Percentiles rank a stretch among this genome's conserved stretches.
Evolutionary conservation across 1,140 invertebrate species (phyloP).

Genomic region (Cydia splendana): DNA sequence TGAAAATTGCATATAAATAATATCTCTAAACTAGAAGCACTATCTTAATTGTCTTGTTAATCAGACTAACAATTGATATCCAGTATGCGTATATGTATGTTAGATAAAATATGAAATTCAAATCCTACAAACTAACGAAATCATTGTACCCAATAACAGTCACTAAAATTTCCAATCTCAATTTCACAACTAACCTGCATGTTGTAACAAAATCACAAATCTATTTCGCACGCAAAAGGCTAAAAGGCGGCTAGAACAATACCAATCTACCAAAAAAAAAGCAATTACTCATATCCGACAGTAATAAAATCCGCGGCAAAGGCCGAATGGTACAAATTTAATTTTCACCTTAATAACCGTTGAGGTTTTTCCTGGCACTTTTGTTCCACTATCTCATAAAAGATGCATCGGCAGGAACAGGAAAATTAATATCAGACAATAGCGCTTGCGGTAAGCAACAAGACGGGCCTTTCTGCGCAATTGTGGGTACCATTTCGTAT

Average conservation of each 20-base stretch:
- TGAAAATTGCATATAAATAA: too few relatives aligned
- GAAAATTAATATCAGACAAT: conserved; percentile 75
- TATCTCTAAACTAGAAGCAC: too few relatives aligned
- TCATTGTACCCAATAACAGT: background rate
- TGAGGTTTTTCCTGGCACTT: conserved; percentile 50
- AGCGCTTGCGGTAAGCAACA: conserved; percentile 48
- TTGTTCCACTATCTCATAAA: conserved; percentile 73
- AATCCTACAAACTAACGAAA: background rate
- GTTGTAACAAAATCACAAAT: background rate
- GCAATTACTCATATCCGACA: conserved; percentile 27
- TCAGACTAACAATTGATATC: too few relatives aligned
- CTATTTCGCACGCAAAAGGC: background rate
- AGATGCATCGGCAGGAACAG: conserved; percentile 68
- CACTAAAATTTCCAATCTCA: background rate
- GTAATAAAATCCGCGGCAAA: conserved; percentile 30
- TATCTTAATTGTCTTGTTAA: too few relatives aligned
- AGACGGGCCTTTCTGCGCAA: conserved; percentile 38
- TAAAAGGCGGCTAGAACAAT: conserved; percentile 17
- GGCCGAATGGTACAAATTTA: conserved; percentile 45
- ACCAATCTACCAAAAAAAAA: conserved; percentile 25
- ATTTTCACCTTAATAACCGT: conserved; percentile 52
- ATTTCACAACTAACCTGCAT: background rate
- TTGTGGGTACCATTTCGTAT: conserved; percentile 34
- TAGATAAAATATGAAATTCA: background rate
- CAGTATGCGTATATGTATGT: too few relatives aligned